These are phyloP conservation scores for Rhagoletis zephyria DNA, from an alignment of 1,140 invertebrate species.

Conservation along the genomic window DNA sequence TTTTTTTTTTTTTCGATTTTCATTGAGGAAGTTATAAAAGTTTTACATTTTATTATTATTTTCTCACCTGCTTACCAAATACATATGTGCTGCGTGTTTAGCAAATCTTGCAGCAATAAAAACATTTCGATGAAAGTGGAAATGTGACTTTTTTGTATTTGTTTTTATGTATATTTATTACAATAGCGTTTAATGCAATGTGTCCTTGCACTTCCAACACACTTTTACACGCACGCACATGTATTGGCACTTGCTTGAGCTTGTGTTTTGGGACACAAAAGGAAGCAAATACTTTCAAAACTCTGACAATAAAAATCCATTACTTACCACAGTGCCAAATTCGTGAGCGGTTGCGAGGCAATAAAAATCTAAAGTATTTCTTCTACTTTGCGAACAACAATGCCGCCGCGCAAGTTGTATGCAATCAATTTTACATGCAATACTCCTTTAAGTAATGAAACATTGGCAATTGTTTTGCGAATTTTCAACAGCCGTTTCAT, in stretches of 20 bases:
- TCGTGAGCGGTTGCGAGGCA: background rate
- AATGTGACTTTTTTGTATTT: background rate
- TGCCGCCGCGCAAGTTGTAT: background rate
- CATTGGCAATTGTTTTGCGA: background rate
- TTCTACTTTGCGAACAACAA: background rate
- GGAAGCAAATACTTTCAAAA: background rate
- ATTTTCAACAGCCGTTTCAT: background rate
- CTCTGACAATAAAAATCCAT: constrained; percentile 19
- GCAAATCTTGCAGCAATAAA: background rate
- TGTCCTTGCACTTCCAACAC: background rate
- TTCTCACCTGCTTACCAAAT: too few species aligned
- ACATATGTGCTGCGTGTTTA: too few species aligned
- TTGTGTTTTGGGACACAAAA: background rate
- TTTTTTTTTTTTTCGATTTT: too few species aligned
- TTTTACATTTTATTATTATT: too few species aligned
- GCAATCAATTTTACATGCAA: background rate
- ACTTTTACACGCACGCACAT: background rate
- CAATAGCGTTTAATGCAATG: background rate
- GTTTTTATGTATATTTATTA: background rate
- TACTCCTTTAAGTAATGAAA: background rate
- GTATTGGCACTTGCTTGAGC: background rate
- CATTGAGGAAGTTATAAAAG: too few species aligned
- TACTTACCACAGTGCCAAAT: background rate
- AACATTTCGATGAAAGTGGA: background rate
- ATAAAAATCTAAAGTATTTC: background rate